Evolutionary conservation across 2,113 vertebrate species (phyloP), one percentile per base, ranked within the genome.

Genomic region (Riparia riparia): DNA sequence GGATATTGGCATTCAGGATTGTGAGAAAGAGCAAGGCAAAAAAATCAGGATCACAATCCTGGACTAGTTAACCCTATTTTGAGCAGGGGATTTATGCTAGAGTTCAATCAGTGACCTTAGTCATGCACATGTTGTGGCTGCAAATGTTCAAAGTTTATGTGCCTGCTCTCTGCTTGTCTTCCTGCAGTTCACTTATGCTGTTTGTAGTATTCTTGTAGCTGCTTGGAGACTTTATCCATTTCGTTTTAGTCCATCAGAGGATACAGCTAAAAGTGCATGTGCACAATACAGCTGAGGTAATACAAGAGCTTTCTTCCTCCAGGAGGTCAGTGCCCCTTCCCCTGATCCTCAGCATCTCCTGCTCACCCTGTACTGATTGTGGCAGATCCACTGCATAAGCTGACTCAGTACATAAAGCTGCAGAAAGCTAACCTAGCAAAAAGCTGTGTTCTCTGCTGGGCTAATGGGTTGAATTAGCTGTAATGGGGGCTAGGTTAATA

Each of bases 391-490:
- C 25, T 86, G 86, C 42, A 24, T 42, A 80, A 92, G 82, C 90
- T 94, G 94, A 88, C 58, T 92, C 45, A 19, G 71, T 80, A 57
- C 25, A 13, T 72, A 72, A 77, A 54, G 68, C 79, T 76, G 47
- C 64, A 86, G 86, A 83, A 90, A 83, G 87, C 96, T 93, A 93
- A 70, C 79, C 45, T 80, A 86, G 86, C 82, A 83, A 83, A 94
- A 94, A 70, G 37, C n/a, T 21, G 82, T 20, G 39, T 63, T 92
- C 81, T 94, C 79, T 90, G 82, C 74, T 90, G 87, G 70, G n/a
- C n/a, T 93, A 82, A 65, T 86, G 66, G 87, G 70, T 66, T 88
- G 66, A 84, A 82, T 88, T 88, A 80, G 71, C 76, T 83, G 26
- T 92, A 77, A 81, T 88, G 54, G 89, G 82, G 76, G 54, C 50